Conservation (phyloP, 2,113 vertebrate genomes). For the Lepidothrix coronata region DNA sequence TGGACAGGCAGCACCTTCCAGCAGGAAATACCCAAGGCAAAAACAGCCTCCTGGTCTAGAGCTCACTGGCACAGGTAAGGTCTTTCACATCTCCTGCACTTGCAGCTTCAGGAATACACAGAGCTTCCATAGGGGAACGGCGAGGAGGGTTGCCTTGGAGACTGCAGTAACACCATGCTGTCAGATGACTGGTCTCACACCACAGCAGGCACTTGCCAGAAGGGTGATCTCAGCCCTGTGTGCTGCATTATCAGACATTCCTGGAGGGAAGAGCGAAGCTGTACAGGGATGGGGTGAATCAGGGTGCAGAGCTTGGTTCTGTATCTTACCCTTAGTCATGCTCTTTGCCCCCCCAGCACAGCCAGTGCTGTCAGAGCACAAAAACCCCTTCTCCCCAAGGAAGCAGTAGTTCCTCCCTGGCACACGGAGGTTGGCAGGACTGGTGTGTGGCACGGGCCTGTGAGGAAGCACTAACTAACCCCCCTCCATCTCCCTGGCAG, state of each 20-base stretch:
- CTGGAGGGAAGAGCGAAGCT: not conserved
- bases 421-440: not conserved
- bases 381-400: not conserved
- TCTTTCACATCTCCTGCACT: not conserved
- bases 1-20: not conserved
- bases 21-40: not conserved
- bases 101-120: not conserved
- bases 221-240: not conserved
- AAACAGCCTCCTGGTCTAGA: not conserved
- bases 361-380: not conserved
- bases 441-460: not conserved
- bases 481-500: fast-evolving
- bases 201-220: not conserved
- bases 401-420: not conserved
- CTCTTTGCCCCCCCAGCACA: not conserved
- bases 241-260: not conserved
- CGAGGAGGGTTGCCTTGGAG: not conserved
- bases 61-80: not conserved
- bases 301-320: not conserved
- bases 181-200: not conserved
- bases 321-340: not conserved
- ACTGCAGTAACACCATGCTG: not conserved
- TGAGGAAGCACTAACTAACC: not conserved
- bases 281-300: not conserved
- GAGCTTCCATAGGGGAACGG: not conserved